These are phyloP conservation scores for Lacerta agilis DNA, from an alignment of 2,797 vertebrate genomes.

Conservation along the genomic window DNA sequence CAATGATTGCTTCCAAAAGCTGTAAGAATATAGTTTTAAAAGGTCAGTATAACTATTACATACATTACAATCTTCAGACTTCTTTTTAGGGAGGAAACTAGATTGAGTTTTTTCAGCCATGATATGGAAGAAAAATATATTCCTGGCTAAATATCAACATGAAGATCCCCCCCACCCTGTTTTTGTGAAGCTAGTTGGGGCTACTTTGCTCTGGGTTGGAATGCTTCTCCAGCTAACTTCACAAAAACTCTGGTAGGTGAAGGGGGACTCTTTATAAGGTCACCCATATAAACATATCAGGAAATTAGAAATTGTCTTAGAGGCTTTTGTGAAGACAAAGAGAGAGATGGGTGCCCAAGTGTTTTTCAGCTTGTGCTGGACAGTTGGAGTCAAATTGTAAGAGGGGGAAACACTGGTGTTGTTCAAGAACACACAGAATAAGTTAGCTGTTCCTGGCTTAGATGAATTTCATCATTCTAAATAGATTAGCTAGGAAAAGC, in stretches of 20 bases:
- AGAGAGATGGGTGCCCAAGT: too few relatives aligned
- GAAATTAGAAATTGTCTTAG: background rate
- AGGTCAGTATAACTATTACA: background rate
- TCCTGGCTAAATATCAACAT: background rate
- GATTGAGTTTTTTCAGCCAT: background rate
- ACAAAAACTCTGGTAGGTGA: background rate
- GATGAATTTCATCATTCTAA: background rate
- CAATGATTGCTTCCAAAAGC: background rate
- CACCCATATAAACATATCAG: background rate
- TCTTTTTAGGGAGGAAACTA: too few relatives aligned
- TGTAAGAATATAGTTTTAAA: background rate
- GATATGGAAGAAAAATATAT: background rate
- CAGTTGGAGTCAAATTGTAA: background rate
- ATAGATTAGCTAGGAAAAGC: background rate
- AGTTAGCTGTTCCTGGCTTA: background rate
- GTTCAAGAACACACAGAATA: background rate
- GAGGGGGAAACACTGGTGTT: background rate
- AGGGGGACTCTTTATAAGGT: background rate
- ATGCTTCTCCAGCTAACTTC: background rate
- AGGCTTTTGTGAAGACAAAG: too few relatives aligned
- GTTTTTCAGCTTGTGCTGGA: too few relatives aligned
- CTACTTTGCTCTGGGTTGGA: background rate
- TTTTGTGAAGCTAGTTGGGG: slow-evolving; percentile 2
- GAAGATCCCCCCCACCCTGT: background rate
- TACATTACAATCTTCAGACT: background rate